A percentile compares a stretch with the other conserved stretches of the same genome.
Evolutionary conservation across 2,888 invertebrate species (phyloP).

Genomic region (Dasypolia templi): DNA sequence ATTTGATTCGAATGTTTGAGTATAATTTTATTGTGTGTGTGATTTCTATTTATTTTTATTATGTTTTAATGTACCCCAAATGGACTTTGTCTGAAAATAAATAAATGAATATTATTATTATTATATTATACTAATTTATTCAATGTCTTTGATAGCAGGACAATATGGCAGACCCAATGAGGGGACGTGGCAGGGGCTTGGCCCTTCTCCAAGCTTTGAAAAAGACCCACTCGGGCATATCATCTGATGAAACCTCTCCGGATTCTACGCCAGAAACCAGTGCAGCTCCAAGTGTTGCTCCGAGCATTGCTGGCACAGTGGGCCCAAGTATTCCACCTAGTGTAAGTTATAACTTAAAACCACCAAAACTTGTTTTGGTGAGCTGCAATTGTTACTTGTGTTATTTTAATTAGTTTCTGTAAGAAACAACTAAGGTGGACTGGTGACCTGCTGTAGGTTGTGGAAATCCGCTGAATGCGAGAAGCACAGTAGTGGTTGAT

Average conservation of each 20-base stretch:
- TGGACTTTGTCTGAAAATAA: too few relatives aligned
- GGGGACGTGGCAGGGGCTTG: slow-evolving; percentile 84
- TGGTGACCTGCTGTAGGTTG: background rate
- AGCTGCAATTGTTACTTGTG: background rate
- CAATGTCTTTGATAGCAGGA: slow-evolving; percentile 29
- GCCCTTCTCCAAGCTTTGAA: slow-evolving; percentile 81
- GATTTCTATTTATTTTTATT: too few relatives aligned
- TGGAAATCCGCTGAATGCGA: background rate
- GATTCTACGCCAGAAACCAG: slow-evolving; percentile 73
- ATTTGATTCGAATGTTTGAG: too few relatives aligned
- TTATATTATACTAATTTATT: background rate
- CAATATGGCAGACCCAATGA: slow-evolving; percentile 79
- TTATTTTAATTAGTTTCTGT: background rate
- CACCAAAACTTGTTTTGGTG: background rate
- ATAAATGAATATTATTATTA: too few relatives aligned
- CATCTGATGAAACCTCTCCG: slow-evolving; percentile 72
- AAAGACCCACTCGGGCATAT: slow-evolving; percentile 75
- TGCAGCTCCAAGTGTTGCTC: slow-evolving; percentile 73
- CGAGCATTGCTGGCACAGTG: slow-evolving; percentile 25
- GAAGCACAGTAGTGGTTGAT: background rate
- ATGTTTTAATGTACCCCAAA: too few relatives aligned
- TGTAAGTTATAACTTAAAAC: slow-evolving; percentile 41
- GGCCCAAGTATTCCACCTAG: slow-evolving; percentile 50
- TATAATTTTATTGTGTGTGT: too few relatives aligned
- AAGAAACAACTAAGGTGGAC: background rate